These are phyloP conservation scores for Echiichthys vipera DNA, from an alignment of 2,797 vertebrate species.

Conservation along the genomic window DNA sequence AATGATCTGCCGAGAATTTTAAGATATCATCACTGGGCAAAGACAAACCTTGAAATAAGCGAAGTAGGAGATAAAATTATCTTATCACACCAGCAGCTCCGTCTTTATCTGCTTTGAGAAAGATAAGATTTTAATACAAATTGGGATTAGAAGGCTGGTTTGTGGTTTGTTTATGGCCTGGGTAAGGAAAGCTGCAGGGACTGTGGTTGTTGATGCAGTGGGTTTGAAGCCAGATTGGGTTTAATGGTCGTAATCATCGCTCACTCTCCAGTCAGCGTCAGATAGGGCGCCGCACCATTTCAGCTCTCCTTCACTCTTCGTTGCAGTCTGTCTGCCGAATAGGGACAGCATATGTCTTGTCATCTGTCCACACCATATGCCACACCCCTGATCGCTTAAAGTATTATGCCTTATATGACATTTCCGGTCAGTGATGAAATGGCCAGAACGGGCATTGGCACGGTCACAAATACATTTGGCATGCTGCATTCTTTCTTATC, in stretches of 20 bases:
- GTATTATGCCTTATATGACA: constrained; percentile 50
- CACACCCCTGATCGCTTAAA: constrained; percentile 60
- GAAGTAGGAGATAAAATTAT: constrained; percentile 29
- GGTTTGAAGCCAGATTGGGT: constrained; percentile 58
- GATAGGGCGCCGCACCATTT: constrained; percentile 33
- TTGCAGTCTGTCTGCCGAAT: constrained; percentile 49
- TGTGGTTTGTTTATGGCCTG: constrained; percentile 3
- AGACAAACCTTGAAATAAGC: constrained; percentile 14
- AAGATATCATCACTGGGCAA: constrained; percentile 30
- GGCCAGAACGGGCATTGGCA: constrained; percentile 33
- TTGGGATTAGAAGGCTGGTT: constrained; percentile 18
- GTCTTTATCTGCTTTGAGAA: constrained; percentile 20
- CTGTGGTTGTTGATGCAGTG: constrained; percentile 30
- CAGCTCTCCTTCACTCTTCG: constrained; percentile 63
- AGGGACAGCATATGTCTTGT: constrained; percentile 69
- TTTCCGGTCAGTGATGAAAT: constrained; percentile 49
- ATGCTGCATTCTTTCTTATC: constrained; percentile 33
- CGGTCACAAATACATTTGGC: constrained; percentile 48
- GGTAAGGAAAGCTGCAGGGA: constrained; percentile 2
- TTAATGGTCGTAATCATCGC: constrained; percentile 64
- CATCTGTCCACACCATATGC: constrained; percentile 75
- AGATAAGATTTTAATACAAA: constrained; percentile 33
- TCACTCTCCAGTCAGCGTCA: constrained; percentile 39
- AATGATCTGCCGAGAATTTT: constrained; percentile 17
- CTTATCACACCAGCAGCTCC: constrained; percentile 10